These are phyloP conservation scores for Barbus barbus DNA, from an alignment of 2,113 vertebrate species.

Conservation along the genomic window DNA sequence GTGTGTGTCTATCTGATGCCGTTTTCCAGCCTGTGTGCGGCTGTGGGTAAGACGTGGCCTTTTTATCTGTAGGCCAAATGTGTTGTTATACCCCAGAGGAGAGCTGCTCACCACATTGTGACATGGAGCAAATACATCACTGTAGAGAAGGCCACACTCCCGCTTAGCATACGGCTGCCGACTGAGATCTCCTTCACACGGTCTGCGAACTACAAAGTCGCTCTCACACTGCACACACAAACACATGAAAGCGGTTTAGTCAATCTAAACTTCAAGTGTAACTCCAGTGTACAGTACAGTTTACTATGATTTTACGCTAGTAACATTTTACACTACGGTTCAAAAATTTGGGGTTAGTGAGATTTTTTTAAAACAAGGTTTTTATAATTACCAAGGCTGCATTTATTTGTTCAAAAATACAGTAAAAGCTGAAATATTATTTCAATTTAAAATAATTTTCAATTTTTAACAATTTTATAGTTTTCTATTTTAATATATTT, in stretches of 20 bases:
- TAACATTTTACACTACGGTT: neutral
- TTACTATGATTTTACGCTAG: neutral
- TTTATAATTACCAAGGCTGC: neutral
- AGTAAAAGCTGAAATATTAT: neutral
- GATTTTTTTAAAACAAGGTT: neutral
- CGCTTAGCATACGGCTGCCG: slow-evolving; percentile 97
- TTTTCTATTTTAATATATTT: neutral
- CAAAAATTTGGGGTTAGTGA: neutral
- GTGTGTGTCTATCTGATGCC: slow-evolving; percentile 5
- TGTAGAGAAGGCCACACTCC: slow-evolving; percentile 95
- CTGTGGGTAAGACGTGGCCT: slow-evolving; percentile 52
- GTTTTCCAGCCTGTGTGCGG: slow-evolving; percentile 33
- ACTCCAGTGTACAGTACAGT: neutral
- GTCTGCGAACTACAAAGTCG: slow-evolving; percentile 82
- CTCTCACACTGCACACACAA: slow-evolving; percentile 84
- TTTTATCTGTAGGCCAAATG: slow-evolving; percentile 37
- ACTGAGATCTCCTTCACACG: slow-evolving; percentile 92
- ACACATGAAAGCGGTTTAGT: slow-evolving; percentile 29
- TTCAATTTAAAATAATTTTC: neutral
- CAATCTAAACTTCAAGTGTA: neutral
- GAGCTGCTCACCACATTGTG: slow-evolving; percentile 89
- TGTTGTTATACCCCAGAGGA: slow-evolving; percentile 14
- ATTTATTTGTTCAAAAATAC: neutral
- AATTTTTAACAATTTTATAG: no score
- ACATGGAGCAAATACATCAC: slow-evolving; percentile 93